phyloP scores from a whole-genome alignment of 2,113 vertebrate species.

The Odontophorus gujanensis region DNA sequence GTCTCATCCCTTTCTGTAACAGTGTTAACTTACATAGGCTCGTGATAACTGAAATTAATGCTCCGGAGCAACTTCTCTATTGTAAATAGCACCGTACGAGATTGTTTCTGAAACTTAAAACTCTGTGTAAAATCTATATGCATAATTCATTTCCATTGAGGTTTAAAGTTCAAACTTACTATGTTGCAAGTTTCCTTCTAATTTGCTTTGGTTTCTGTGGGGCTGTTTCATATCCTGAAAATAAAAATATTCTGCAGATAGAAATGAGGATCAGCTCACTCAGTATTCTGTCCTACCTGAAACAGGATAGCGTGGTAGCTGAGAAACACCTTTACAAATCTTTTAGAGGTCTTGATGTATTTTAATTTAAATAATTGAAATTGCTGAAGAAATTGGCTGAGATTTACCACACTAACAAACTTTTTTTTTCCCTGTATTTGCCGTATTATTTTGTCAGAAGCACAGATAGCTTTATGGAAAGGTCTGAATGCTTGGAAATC shows the following conservation, averaged over 20 bases:
- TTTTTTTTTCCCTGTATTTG: background rate
- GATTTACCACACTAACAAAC: background rate
- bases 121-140: background rate
- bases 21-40: background rate
- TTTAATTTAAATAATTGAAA: background rate
- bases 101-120: slow-evolving; percentile 17
- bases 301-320: background rate
- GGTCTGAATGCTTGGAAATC: background rate
- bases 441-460: background rate
- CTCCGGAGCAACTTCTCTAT: background rate
- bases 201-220: background rate
- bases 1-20: background rate
- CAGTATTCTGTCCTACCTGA: background rate
- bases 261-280: background rate
- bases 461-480: background rate
- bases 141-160: slow-evolving; percentile 28
- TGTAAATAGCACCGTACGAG: background rate
- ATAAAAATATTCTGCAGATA: background rate
- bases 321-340: background rate
- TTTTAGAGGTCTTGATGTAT: background rate
- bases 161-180: slow-evolving; percentile 26
- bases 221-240: slow-evolving; percentile 8
- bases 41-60: background rate
- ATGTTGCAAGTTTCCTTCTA: background rate
- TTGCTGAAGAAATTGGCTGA: background rate